Base-by-base conservation (phyloP, 1,140 invertebrate genomes). In the Propsilocerus akamusi region DNA sequence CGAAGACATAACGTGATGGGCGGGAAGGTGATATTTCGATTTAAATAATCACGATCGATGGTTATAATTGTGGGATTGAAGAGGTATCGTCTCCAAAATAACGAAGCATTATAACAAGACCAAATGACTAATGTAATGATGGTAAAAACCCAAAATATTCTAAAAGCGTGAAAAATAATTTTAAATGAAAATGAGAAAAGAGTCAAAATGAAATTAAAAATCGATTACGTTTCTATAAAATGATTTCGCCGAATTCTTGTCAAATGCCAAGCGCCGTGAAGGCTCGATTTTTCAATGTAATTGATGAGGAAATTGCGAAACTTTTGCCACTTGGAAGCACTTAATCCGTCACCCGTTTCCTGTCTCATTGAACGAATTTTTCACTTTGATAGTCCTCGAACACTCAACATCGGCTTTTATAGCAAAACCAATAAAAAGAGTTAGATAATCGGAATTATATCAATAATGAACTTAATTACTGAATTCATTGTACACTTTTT, bases 11-110 rank as follows among this genome's bases (percentile, higher is more conserved):
- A 34, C 2, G 60, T 59, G 7, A 59, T 28, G 1, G 58, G 51
- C 1, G 63, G 63, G 47, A 63, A 63, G 1, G 57, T 53, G 2
- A 58, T 61, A 25, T 60, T 57, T 60, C 63, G 63, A 7, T 57
- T 52, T 26, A 55, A 53, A 26, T 59, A 60, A 24, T 65, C 58
- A 10, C 62, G 52, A 47, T 64, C 59, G 52, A 64, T 54, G 4
- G 59, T 61, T 28, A 62, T 58, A n/a, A 64, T 60, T 12, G 57
- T 62, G 12, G 62, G 61, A 34, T 57, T 58, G 8, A 55, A 48
- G 41, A 56, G 51, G 49, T 56, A 63, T 12, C 59, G 51, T 12
- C 51, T 24, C 57, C 58, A 60, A 11, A 51, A n/a, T 22, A 51
- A 23, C 8, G 14, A 17, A 17, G 14, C 10, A 20, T 41, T 41